These are phyloP conservation scores for Oxycera nigricornis DNA, from an alignment of 2,888 invertebrate genomes.

Conservation along the genomic window DNA sequence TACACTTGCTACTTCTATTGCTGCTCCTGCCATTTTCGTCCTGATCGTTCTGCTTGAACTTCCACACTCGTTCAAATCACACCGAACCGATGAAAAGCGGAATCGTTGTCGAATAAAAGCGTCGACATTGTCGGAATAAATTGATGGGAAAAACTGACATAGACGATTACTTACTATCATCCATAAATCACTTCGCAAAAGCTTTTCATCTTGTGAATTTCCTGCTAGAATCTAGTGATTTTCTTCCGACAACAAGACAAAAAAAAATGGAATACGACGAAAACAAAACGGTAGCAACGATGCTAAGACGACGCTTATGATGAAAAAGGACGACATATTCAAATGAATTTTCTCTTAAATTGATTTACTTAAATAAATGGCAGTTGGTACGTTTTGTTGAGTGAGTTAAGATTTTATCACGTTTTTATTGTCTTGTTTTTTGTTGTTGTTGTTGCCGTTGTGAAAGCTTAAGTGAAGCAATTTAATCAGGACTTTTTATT, in stretches of 20 bases:
- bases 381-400: not conserved
- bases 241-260: not conserved
- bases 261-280: not conserved
- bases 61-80: not conserved
- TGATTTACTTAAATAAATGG: constrained; percentile 20
- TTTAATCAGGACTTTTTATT: not conserved
- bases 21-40: not conserved
- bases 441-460: not conserved
- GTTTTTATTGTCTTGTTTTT: not conserved
- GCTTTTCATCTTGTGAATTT: constrained; percentile 17
- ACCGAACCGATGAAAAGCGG: not conserved
- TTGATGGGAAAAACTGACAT: constrained; percentile 45
- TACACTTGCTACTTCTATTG: not conserved
- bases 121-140: constrained; percentile 43
- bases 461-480: not conserved
- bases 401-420: constrained; percentile 1
- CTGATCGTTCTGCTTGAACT: not conserved
- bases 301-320: not conserved
- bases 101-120: constrained; percentile 35
- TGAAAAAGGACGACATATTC: constrained; percentile 21
- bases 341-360: constrained; percentile 15
- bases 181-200: constrained; percentile 40
- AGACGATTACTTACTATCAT: constrained; percentile 41
- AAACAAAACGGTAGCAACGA: not conserved
- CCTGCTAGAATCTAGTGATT: constrained; percentile 20